Evolutionary conservation across 2,113 vertebrate genomes (phyloP).

Genomic region (Xiphias gladius): DNA sequence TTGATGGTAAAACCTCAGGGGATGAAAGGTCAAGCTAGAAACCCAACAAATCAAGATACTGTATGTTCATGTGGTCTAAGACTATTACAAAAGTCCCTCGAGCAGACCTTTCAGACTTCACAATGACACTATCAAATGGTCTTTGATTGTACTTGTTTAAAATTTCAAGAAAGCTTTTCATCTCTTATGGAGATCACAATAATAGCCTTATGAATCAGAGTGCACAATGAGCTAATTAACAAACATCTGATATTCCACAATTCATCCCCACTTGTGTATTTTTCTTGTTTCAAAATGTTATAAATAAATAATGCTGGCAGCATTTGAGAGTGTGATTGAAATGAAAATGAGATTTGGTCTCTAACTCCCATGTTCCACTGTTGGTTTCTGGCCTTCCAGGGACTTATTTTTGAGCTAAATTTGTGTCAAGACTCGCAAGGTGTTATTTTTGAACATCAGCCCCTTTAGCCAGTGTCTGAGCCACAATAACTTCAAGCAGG

Average conservation of each 20-base stretch:
- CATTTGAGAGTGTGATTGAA: constrained; percentile 69
- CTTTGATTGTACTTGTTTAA: constrained; percentile 22
- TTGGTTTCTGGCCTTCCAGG: constrained; percentile 72
- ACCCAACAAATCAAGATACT: constrained; percentile 31
- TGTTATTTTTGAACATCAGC: constrained; percentile 82
- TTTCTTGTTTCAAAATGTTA: constrained; percentile 56
- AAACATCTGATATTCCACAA: constrained; percentile 34
- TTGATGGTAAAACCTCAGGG: constrained; percentile 47
- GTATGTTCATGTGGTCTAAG: constrained; percentile 5
- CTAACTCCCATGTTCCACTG: constrained; percentile 51
- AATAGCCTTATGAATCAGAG: constrained; percentile 25
- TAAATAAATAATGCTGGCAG: constrained; percentile 63
- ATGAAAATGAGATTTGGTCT: constrained; percentile 77
- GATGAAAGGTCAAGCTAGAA: constrained; percentile 39
- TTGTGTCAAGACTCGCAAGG: constrained; percentile 82
- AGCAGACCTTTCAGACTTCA: neutral
- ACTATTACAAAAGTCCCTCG: neutral
- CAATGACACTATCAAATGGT: constrained; percentile 3
- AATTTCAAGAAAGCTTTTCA: constrained; percentile 17
- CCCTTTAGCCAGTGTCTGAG: constrained; percentile 79
- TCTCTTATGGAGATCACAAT: constrained; percentile 10
- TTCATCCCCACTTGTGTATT: constrained; percentile 35
- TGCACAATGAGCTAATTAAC: constrained; percentile 42
- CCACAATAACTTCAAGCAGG: constrained; percentile 69
- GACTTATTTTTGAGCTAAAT: constrained; percentile 82